phyloP scores from a whole-genome alignment of 2,888 invertebrate genomes.

The Nebria salina region DNA sequence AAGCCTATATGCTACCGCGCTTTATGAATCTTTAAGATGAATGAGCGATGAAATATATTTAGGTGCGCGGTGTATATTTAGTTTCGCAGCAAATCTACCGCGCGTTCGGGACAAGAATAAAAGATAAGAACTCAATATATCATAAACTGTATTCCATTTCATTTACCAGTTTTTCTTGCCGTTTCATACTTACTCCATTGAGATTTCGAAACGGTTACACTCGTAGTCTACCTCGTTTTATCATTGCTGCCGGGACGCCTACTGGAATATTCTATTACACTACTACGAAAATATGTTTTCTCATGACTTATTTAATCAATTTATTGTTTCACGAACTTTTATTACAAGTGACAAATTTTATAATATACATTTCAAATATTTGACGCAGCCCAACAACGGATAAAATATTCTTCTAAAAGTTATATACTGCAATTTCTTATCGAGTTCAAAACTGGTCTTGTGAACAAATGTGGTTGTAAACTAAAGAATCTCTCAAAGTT shows the following conservation, averaged over 20 bases:
- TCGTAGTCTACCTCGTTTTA: slow-evolving; percentile 4
- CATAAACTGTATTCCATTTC: slow-evolving; percentile 46
- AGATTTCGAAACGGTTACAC: slow-evolving; percentile 30
- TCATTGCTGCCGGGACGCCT: background rate
- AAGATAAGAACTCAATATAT: slow-evolving; percentile 46
- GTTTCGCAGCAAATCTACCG: slow-evolving; percentile 22
- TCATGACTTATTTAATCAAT: background rate
- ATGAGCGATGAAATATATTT: slow-evolving; percentile 46
- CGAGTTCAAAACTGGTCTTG: no score
- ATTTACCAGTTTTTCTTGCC: slow-evolving; percentile 27
- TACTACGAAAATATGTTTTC: background rate
- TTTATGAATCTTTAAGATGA: slow-evolving; percentile 46
- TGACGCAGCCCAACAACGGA: no score
- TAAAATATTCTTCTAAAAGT: no score
- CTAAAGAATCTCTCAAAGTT: no score
- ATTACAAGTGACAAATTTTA: background rate
- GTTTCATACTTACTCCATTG: slow-evolving; percentile 31
- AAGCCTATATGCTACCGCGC: slow-evolving; percentile 49
- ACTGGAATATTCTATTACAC: background rate
- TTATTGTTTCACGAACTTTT: background rate
- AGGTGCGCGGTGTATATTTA: slow-evolving; percentile 40
- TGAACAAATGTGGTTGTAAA: no score
- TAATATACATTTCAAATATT: no score
- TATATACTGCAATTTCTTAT: no score
- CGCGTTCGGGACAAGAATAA: slow-evolving; percentile 6